Evolutionary conservation across 2,113 vertebrate genomes (phyloP).

Genomic region (Hippopotamus amphibius): DNA sequence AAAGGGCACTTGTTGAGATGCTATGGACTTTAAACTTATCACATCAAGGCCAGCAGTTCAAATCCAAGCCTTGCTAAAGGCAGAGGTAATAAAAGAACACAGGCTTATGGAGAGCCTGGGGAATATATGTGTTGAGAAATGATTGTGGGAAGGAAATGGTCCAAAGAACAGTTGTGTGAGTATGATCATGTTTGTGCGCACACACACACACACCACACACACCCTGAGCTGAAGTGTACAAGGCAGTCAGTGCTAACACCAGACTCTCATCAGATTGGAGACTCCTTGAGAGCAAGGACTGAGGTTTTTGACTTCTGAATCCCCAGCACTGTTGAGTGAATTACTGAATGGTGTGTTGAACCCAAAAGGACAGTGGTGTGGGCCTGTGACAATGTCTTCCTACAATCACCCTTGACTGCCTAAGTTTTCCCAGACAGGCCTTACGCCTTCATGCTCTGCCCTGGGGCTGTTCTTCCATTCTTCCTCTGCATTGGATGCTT

Average conservation of each 20-base stretch:
- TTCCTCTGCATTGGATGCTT: not conserved
- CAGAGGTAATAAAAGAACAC: conserved; percentile 56
- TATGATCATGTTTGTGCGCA: fast-evolving
- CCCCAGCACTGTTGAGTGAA: not conserved
- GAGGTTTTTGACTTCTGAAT: not conserved
- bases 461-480: not conserved
- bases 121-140: conserved; percentile 46
- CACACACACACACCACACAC: not conserved
- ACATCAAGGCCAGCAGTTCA: conserved; percentile 52
- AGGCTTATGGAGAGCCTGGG: not conserved
- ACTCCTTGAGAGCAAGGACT: not conserved
- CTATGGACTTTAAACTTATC: conserved; percentile 49
- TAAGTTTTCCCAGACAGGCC: not conserved
- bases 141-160: conserved; percentile 45
- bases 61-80: conserved; percentile 51
- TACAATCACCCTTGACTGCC: not conserved
- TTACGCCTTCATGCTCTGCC: not conserved
- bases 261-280: conserved; percentile 1
- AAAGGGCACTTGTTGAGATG: conserved; percentile 60
- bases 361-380: not conserved
- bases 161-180: not conserved
- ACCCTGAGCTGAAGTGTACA: not conserved
- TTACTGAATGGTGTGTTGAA: not conserved
- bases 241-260: conserved; percentile 1
- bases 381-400: not conserved